A percentile compares a stretch with the other conserved stretches of the same genome.
phyloP scores from a whole-genome alignment of 2,888 invertebrate genomes.

The Himalopsyche kuldschensis region DNA sequence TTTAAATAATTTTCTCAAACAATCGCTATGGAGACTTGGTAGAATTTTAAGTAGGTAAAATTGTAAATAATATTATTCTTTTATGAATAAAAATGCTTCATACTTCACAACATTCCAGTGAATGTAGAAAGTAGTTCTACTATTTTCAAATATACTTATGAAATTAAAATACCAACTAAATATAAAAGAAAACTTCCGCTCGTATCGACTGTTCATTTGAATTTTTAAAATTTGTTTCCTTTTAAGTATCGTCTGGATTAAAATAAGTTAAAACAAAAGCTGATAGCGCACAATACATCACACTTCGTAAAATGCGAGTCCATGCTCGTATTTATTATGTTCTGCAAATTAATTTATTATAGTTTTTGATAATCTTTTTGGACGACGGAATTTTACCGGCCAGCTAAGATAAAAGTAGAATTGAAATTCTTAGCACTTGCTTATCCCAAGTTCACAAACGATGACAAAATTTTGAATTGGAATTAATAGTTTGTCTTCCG shows the following conservation, averaged over 20 bases:
- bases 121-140: neutral
- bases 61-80: neutral
- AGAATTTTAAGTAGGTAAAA: neutral
- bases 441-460: too few relatives aligned
- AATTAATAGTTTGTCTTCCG: too few relatives aligned
- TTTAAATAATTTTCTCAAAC: neutral
- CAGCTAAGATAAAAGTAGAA: too few relatives aligned
- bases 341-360: too few relatives aligned
- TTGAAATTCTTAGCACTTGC: too few relatives aligned
- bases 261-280: neutral
- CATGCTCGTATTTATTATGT: too few relatives aligned
- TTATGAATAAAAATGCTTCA: neutral
- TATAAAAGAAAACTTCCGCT: neutral
- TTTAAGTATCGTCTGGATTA: neutral
- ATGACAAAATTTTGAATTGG: too few relatives aligned
- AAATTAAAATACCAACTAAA: neutral
- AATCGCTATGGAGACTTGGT: neutral
- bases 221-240: neutral
- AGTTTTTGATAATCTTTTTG: too few relatives aligned
- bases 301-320: neutral
- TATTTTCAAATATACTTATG: neutral
- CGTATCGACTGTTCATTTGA: neutral
- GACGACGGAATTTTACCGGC: too few relatives aligned
- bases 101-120: slow-evolving; percentile 17
- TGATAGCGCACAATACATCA: neutral